phyloP scores from a whole-genome alignment of 1,140 invertebrate species.

The Condylostylus longicornis region DNA sequence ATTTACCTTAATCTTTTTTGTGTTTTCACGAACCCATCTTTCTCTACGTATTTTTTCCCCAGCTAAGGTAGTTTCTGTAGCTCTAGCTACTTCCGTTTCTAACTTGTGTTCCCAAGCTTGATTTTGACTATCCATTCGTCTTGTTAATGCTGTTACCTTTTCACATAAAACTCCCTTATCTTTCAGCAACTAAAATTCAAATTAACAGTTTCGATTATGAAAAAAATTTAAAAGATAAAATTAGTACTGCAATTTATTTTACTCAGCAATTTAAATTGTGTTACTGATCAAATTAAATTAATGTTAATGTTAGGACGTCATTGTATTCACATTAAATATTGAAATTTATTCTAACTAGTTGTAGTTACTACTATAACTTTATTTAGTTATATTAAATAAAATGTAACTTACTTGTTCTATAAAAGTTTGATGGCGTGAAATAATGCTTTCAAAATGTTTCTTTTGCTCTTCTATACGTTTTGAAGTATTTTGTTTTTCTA shows the following conservation, averaged over 20 bases:
- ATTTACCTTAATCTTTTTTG: constrained; percentile 52
- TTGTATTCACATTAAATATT: too few species aligned
- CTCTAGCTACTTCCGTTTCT: constrained; percentile 43
- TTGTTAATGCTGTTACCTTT: constrained; percentile 44
- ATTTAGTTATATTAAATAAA: background rate
- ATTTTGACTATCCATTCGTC: constrained; percentile 35
- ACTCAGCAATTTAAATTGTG: too few species aligned
- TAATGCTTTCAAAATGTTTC: constrained; percentile 44
- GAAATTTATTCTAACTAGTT: too few species aligned
- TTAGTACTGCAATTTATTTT: background rate
- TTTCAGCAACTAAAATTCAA: constrained; percentile 34
- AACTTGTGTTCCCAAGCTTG: constrained; percentile 44
- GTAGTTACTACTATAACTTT: too few species aligned
- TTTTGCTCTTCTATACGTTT: constrained; percentile 41
- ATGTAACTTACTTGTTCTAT: constrained; percentile 39
- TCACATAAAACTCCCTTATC: constrained; percentile 51
- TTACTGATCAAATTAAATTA: too few species aligned
- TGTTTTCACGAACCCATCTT: constrained; percentile 51
- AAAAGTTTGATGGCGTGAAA: constrained; percentile 51
- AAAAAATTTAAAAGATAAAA: background rate
- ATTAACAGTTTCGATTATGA: background rate
- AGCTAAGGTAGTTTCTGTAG: constrained; percentile 46
- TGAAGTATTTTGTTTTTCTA: constrained; percentile 21
- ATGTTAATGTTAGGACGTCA: too few species aligned
- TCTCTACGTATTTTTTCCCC: constrained; percentile 49